Base-by-base conservation (phyloP, 1,140 invertebrate species). In the Elysia chlorotica region DNA sequence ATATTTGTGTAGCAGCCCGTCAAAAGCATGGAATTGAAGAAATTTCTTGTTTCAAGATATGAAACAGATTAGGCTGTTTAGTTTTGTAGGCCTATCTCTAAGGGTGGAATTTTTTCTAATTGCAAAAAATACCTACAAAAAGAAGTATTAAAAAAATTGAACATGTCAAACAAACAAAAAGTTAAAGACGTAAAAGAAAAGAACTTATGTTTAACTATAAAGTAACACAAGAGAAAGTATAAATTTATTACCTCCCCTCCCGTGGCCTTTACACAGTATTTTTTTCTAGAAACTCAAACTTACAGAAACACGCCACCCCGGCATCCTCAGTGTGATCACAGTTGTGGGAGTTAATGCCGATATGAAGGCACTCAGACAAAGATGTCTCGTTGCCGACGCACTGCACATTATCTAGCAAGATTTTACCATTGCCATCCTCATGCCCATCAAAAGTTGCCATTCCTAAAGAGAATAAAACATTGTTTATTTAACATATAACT, bases 261-360 rank as follows among this genome's bases (percentile, higher is more conserved):
- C n/a, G n/a, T n/a, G n/a, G n/a, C n/a, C n/a, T n/a, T n/a, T n/a
- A n/a, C n/a, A n/a, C n/a, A n/a, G n/a, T n/a, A n/a, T n/a, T n/a
- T n/a, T n/a, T n/a, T n/a, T n/a, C n/a, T n/a, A n/a, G n/a, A n/a
- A n/a, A n/a, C n/a, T n/a, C n/a, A 41, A 62, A 77, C 79, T 76
- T 74, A 83, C 82, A 74, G 30, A 38, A 73, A 73, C 83, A 84
- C 14, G 36, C 54, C 17, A 84, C 81, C 6, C 78, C 78, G 21
- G 80, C 81, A 75, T 84, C 83, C 59, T 83, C 81, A 1, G 62
- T 71, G 35, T 84, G 83, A 10, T 78, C 71, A 78, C 83, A 84
- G 78, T 83, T 83, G 65, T 83, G 79, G 1, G 76, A 76, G 1
- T 78, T 78, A 23, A 80, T 68, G 17, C 79, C 80, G 14, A 74